Evolutionary conservation across 2,797 vertebrate genomes (phyloP), one percentile per base, ranked within the genome.

Genomic region (Pseudopleuronectes americanus): DNA sequence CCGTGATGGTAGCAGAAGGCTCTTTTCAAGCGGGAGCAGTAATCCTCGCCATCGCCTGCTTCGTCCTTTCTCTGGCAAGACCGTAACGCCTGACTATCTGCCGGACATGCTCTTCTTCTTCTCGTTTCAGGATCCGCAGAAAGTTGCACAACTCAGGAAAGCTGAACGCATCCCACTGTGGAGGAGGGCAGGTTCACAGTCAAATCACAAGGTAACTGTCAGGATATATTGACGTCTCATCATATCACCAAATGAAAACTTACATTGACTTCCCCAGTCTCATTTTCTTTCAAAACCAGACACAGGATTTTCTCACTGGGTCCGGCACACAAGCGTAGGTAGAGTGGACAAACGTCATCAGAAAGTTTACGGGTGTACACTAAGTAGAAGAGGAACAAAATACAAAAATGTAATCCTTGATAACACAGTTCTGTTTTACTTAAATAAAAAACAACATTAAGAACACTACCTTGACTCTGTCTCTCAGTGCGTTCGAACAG

Each of bases 121-220:
- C 98, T 3, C 96, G 95, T 89, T 98, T 94, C 57, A 99, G 92
- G 85, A 99, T 98, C 43, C 96, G 95, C 79, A 99, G 87, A 82
- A 99, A 99, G 90, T 99, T 99, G 77, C 95, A 93, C 73, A 99
- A 88, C 86, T 99, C 97, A 0, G 98, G 98, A 87, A 96, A 93
- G 47, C 96, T 97, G 88, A 99, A 99, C 1, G 96, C 97, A 1
- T 99, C 96, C 98, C 98, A 99, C 98, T 99, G 93, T 63, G 53
- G 60, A 73, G 26, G 51, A 76, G 54, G 76, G 4, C 13, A 38
- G 5, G 45, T 68, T 48, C 56, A 31, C 49, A 58, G 7, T 8
- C 49, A 24, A 12, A 13, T n/a, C 12, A 3, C 2, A 10, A 17
- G 17, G 13, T 17, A 33, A n/a, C 19, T 17, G 2, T 6, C 17